Evolutionary conservation across 1,140 invertebrate species (phyloP).

Genomic region (Ips typographus): DNA sequence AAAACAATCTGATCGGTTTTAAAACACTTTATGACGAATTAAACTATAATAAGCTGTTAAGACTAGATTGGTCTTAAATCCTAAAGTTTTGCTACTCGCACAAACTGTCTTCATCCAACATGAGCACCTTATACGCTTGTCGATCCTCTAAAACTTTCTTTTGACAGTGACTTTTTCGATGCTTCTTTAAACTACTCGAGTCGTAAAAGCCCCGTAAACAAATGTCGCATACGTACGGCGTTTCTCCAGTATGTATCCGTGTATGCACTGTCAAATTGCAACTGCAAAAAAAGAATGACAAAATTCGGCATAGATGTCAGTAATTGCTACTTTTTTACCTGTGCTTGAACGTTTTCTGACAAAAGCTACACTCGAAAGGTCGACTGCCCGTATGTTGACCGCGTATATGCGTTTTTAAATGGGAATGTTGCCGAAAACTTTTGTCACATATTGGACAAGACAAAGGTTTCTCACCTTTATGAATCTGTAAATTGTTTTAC

Average conservation of each 20-base stretch:
- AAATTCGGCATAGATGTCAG: neutral
- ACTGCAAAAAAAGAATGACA: conserved; percentile 12
- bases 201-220: conserved; percentile 51
- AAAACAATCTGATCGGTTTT: no score
- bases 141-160: neutral
- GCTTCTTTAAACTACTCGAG: conserved; percentile 46
- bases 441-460: conserved; percentile 68
- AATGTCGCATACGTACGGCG: conserved; percentile 45
- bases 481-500: conserved; percentile 50
- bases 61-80: no score
- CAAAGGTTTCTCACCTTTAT: conserved; percentile 63
- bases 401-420: conserved; percentile 42
- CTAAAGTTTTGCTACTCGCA: no score
- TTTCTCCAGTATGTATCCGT: conserved; percentile 50
- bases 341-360: conserved; percentile 39
- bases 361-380: conserved; percentile 36
- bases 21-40: no score
- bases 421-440: conserved; percentile 57
- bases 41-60: no score
- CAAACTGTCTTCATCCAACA: neutral
- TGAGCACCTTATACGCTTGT: no score
- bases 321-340: conserved; percentile 18
- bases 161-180: conserved; percentile 33
- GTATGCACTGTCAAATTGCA: conserved; percentile 47
- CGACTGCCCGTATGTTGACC: conserved; percentile 38